Conservation (phyloP, 1,140 invertebrate species). For the Periplaneta americana region DNA sequence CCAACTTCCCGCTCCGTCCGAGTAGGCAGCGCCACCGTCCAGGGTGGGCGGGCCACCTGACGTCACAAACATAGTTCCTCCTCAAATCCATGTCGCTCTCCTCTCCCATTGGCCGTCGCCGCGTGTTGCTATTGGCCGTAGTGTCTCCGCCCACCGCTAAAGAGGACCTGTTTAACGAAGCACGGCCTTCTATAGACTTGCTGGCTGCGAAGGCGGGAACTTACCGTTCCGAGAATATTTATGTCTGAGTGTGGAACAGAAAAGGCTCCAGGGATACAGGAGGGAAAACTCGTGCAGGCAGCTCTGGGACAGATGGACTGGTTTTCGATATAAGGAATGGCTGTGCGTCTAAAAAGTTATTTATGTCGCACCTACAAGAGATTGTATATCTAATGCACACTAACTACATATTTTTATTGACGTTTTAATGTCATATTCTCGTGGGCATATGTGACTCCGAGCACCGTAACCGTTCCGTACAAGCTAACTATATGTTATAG, state of each 20-base stretch:
- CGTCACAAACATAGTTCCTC: not conserved
- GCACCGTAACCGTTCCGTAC: too few species aligned
- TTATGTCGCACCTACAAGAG: not conserved
- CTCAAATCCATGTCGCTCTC: not conserved
- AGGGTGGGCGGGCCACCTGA: not conserved
- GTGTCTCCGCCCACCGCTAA: not conserved
- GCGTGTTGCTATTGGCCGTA: not conserved
- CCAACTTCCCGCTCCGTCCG: not conserved
- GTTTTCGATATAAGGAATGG: not conserved
- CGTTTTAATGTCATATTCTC: too few species aligned
- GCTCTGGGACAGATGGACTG: too few species aligned
- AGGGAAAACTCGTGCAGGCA: not conserved
- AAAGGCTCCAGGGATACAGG: not conserved
- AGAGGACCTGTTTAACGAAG: too few species aligned
- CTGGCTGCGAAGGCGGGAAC: not conserved
- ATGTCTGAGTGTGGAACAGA: not conserved
- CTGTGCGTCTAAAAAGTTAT: not conserved
- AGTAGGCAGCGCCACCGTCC: constrained; percentile 4
- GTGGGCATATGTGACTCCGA: too few species aligned
- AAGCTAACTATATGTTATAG: too few species aligned
- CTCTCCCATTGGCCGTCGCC: not conserved
- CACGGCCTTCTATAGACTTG: not conserved
- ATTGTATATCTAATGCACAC: too few species aligned
- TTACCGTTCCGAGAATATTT: not conserved
- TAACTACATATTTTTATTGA: too few species aligned